Evolutionary conservation across 2,797 vertebrate genomes (phyloP).

Genomic region (Phyllotis vaccarum): DNA sequence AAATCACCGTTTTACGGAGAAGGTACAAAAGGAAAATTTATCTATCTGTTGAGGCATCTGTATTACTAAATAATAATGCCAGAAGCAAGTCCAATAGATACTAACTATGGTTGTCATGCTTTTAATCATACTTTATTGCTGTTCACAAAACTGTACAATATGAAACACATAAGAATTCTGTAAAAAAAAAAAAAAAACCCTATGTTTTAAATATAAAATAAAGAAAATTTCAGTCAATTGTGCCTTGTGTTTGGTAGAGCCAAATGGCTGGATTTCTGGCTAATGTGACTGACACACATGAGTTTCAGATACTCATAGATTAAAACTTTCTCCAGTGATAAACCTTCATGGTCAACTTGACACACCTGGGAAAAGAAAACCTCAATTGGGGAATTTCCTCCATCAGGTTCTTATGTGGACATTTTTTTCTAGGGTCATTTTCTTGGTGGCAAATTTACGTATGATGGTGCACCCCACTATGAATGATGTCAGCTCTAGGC

Average conservation of each 20-base stretch:
- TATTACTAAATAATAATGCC: conserved; percentile 12
- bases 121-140: background rate
- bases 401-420: background rate
- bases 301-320: background rate
- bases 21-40: conserved; percentile 10
- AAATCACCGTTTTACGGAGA: conserved; percentile 36
- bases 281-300: background rate
- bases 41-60: background rate
- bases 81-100: background rate
- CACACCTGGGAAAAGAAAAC: background rate
- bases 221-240: background rate
- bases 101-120: background rate
- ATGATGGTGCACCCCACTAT: background rate
- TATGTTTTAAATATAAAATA: background rate
- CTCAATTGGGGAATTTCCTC: background rate
- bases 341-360: background rate
- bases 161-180: background rate
- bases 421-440: background rate
- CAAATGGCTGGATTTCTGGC: background rate
- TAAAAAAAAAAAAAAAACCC: conserved; percentile 55
- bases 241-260: background rate
- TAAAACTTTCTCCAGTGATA: background rate
- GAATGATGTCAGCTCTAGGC: background rate
- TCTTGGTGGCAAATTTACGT: background rate
- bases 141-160: background rate